Evolutionary conservation across 2,113 vertebrate genomes (phyloP), one percentile per base, ranked within the genome.

Genomic region (human): DNA sequence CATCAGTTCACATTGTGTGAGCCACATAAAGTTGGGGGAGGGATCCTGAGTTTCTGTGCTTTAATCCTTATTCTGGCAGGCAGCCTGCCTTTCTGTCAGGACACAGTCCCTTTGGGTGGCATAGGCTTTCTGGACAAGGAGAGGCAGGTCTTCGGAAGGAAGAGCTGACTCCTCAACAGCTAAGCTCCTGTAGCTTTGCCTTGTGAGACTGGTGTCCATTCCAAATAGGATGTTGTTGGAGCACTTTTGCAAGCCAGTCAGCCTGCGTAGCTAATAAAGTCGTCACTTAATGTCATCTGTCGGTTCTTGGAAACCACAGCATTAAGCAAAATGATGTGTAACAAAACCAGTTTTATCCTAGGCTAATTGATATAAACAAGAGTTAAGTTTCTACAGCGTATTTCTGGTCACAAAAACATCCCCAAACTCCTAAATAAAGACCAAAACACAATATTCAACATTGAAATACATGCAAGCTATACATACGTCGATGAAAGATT

Each of bases 201-300:
- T 84, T 20, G 2, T 1, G 79, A 75, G 82, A 40, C 22, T 9
- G 30, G 52, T 5, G 75, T 40, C 80, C 90, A 59, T 93, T 93
- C 94, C 95, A 96, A 89, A 93, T 59, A 96, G 97, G 96, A 94
- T 79, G 23, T 20, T 66, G 45, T 22, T 43, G 20, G 84, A 95
- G 66, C 68, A 45, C 38, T n/a, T 38, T 61, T 3, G 22, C 75
- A 93, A 94, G 95, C 73, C 94, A 94, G 92, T 20, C 73, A 78
- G 87, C 38, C 96, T 95, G 93, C 55, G 55, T 79, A 75, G 73
- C 97, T 93, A 23, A 1, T 38, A 8, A 48, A 48, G 75, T 16
- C 27, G 14, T 78, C 43, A 45, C 73, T 45, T 76, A 48, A 76
- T 17, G 43, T 14, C 25, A 8, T 48, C 43, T 32, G 5, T 18